These are phyloP conservation scores for Coptodon bakossiorum DNA, from an alignment of 2,113 vertebrate species.

Conservation along the genomic window DNA sequence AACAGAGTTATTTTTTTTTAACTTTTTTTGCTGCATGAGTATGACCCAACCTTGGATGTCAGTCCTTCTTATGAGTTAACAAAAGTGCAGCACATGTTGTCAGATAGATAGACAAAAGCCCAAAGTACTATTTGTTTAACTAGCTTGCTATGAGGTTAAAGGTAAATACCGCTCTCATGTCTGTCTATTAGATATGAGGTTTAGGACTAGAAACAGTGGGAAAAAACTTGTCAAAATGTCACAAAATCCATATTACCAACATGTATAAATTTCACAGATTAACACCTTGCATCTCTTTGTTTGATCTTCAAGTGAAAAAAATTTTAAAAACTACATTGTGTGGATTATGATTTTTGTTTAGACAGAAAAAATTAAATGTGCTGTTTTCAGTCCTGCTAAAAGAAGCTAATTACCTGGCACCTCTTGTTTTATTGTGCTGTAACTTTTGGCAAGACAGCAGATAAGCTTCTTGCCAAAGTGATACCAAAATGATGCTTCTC, in stretches of 20 bases:
- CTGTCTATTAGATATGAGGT: not conserved
- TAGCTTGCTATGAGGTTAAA: not conserved
- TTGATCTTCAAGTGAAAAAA: not conserved
- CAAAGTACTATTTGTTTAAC: not conserved
- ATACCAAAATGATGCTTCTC: not conserved
- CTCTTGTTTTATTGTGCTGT: not conserved
- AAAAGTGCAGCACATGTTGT: not conserved
- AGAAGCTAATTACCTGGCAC: not conserved
- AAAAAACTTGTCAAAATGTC: not conserved
- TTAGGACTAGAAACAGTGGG: not conserved
- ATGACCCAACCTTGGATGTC: not conserved
- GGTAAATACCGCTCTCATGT: not conserved
- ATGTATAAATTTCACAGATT: not conserved
- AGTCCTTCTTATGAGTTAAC: not conserved
- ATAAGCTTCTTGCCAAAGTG: not conserved
- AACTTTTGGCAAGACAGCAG: not conserved
- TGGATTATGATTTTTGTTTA: not conserved
- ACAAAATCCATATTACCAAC: not conserved
- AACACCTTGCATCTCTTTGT: not conserved
- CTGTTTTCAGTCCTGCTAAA: not conserved
- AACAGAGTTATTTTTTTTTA: not conserved
- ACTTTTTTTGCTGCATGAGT: not conserved
- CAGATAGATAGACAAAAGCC: not conserved
- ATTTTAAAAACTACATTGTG: not conserved
- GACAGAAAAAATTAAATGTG: not conserved